A percentile compares a stretch with the other conserved stretches of the same genome.
phyloP scores from a whole-genome alignment of 2,888 invertebrate species.

The Tenthredo amoena region DNA sequence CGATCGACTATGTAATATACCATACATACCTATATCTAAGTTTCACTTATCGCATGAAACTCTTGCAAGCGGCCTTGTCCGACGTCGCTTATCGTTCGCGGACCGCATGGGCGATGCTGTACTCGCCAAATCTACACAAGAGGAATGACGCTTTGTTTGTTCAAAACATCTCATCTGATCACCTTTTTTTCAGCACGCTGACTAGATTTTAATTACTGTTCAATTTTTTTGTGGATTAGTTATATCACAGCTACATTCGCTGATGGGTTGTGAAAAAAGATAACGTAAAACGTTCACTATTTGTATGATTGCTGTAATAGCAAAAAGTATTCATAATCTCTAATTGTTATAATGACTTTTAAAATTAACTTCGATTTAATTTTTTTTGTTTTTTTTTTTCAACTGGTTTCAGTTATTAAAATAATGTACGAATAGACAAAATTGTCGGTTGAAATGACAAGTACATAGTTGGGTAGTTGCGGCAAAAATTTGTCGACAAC shows the following conservation, averaged over 20 bases:
- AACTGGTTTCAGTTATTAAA: not conserved
- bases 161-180: not conserved
- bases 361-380: not conserved
- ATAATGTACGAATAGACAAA: not conserved
- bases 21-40: not conserved
- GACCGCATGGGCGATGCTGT: not conserved
- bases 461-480: not conserved
- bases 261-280: not conserved
- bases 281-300: not conserved
- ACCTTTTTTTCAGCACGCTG: not conserved
- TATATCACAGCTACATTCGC: not conserved
- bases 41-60: not conserved
- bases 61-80: not conserved
- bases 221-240: not conserved
- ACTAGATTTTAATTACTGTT: not conserved
- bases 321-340: not conserved
- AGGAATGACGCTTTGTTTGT: not conserved
- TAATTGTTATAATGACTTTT: not conserved
- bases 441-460: not conserved
- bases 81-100: not conserved
- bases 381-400: not conserved
- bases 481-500: constrained; percentile 1
- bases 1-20: constrained; percentile 24
- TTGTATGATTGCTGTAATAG: not conserved
- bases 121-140: not conserved